These are phyloP conservation scores for Euzophera pinguis DNA, from an alignment of 2,888 invertebrate species.

Conservation along the genomic window DNA sequence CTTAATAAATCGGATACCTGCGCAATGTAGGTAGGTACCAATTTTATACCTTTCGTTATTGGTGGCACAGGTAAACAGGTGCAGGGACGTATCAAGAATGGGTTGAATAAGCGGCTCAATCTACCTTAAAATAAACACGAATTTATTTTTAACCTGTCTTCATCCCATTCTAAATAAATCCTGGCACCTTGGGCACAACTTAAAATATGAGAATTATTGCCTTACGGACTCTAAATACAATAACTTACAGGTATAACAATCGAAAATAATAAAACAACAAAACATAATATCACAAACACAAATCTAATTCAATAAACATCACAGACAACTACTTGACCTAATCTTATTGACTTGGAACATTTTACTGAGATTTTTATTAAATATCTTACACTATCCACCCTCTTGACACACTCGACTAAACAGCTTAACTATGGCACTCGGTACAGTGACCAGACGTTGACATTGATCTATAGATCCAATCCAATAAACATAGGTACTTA, in stretches of 20 bases:
- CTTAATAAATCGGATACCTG: no score
- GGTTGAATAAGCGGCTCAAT: background rate
- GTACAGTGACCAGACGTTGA: conserved; percentile 23
- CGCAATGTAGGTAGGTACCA: no score
- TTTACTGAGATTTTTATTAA: conserved; percentile 54
- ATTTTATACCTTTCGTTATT: no score
- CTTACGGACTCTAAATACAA: conserved; percentile 23
- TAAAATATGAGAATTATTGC: conserved; percentile 21
- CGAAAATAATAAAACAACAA: conserved; percentile 26
- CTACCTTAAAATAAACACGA: no score
- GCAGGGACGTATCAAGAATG: background rate
- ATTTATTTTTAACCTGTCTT: background rate
- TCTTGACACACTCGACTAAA: conserved; percentile 49
- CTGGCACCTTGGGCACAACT: background rate
- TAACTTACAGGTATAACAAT: no score
- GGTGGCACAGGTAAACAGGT: no score
- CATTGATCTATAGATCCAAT: no score
- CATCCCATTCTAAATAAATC: background rate
- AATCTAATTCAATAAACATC: conserved; percentile 60
- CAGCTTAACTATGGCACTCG: conserved; percentile 63
- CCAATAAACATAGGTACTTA: no score
- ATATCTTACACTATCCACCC: conserved; percentile 37
- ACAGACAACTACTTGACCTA: conserved; percentile 69
- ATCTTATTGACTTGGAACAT: conserved; percentile 52
- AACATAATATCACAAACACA: conserved; percentile 44